Evolutionary conservation across 2,888 invertebrate species (phyloP).

Genomic region (Amblyjoppa fuscipennis): DNA sequence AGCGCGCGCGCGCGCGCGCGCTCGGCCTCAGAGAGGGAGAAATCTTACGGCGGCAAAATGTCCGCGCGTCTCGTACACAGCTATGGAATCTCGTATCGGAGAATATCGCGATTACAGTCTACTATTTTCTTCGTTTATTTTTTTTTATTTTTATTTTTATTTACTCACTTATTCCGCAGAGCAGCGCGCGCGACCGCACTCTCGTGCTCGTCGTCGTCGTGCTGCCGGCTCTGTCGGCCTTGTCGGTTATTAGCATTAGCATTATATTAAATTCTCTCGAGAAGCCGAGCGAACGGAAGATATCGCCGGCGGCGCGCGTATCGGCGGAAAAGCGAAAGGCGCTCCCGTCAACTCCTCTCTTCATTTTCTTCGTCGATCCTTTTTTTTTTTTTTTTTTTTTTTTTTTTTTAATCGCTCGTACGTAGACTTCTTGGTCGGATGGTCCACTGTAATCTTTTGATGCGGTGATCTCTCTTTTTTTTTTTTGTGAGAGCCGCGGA

Average conservation of each 20-base stretch:
- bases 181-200: constrained; percentile 42
- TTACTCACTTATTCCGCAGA: not conserved
- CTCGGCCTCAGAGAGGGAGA: not conserved
- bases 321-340: constrained; percentile 64
- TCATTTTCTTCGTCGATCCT: constrained; percentile 29
- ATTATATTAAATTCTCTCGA: constrained; percentile 56
- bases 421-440: constrained; percentile 33
- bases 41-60: constrained; percentile 1
- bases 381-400: constrained; percentile 1
- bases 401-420: constrained; percentile 12
- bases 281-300: constrained; percentile 43
- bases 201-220: constrained; percentile 46
- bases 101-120: constrained; percentile 57
- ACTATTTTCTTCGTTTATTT: constrained; percentile 43
- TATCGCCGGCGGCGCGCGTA: constrained; percentile 44
- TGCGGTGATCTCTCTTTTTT: constrained; percentile 44
- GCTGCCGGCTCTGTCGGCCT: constrained; percentile 48
- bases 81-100: constrained; percentile 62
- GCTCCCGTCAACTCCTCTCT: constrained; percentile 54
- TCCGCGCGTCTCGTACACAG: constrained; percentile 34
- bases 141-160: not conserved
- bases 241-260: constrained; percentile 65
- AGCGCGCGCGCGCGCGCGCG: constrained; percentile 23
- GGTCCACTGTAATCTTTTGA: constrained; percentile 45
- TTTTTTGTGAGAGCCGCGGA: not conserved